A percentile compares a stretch with the other conserved stretches of the same genome.
Conservation (phyloP, 2,797 vertebrate species). For the Leptoclinus maculatus region DNA sequence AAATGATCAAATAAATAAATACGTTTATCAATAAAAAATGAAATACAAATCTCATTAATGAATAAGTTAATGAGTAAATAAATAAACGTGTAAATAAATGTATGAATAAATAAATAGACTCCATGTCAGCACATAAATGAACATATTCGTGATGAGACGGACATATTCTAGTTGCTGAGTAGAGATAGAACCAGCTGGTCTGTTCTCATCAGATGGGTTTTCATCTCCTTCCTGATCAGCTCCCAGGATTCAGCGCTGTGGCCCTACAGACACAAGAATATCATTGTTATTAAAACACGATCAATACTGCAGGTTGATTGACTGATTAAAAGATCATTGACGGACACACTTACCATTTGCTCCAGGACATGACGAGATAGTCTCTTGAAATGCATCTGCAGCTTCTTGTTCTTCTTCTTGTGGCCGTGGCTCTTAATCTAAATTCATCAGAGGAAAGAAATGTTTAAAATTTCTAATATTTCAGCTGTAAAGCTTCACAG, state of each 20-base stretch:
- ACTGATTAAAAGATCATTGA: neutral
- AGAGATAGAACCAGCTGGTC: neutral
- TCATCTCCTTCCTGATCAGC: constrained; percentile 61
- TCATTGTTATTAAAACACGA: neutral
- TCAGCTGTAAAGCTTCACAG: too few relatives aligned
- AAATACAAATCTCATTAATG: neutral
- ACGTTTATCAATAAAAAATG: too few relatives aligned
- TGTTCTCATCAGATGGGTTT: neutral
- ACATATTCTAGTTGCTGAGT: neutral
- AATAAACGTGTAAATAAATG: too few relatives aligned
- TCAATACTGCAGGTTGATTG: neutral
- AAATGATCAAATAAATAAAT: too few relatives aligned
- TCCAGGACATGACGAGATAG: constrained; percentile 51
- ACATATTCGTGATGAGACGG: neutral
- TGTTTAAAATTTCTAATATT: neutral
- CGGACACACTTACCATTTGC: neutral
- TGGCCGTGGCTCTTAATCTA: constrained; percentile 38
- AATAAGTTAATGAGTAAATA: too few relatives aligned
- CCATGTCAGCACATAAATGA: neutral
- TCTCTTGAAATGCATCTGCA: constrained; percentile 70
- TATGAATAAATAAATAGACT: constrained; percentile 5
- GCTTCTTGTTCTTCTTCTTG: constrained; percentile 61
- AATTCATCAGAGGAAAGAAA: neutral
- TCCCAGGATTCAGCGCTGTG: constrained; percentile 72
- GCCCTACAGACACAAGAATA: constrained; percentile 44